A percentile compares a stretch with the other conserved stretches of the same genome.
Evolutionary conservation across 2,797 vertebrate genomes (phyloP).

Genomic region (Crocodylus rhombifer): DNA sequence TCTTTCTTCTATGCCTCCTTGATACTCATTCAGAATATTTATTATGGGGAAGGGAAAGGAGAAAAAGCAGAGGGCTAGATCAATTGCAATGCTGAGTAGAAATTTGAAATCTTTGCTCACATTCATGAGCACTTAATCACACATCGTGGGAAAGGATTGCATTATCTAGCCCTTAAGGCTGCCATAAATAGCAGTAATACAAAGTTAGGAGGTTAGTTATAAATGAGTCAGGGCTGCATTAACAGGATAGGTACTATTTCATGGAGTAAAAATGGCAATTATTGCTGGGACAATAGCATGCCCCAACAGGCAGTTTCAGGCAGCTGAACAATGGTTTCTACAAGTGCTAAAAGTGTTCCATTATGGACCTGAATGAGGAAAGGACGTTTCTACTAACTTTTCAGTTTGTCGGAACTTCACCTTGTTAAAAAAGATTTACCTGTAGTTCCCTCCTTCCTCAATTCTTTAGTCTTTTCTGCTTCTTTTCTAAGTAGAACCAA

Average conservation of each 20-base stretch:
- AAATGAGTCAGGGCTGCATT: rapidly evolving
- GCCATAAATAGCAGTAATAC: neutral
- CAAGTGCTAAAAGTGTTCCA: neutral
- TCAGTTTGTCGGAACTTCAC: no score
- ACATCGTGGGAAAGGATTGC: slow-evolving; percentile 16
- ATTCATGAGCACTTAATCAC: neutral
- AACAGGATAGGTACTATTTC: neutral
- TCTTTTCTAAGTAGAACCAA: neutral
- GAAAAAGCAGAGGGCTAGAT: neutral
- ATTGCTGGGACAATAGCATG: neutral
- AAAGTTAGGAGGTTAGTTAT: neutral
- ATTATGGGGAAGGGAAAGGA: rapidly evolving
- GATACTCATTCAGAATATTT: neutral
- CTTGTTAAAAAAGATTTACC: neutral
- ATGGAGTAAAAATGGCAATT: rapidly evolving
- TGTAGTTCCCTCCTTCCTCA: neutral
- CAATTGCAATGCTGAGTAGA: rapidly evolving
- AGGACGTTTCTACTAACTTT: neutral
- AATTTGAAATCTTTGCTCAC: neutral
- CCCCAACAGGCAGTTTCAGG: neutral
- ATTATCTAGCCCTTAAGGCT: neutral
- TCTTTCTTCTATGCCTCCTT: neutral
- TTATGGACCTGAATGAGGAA: neutral
- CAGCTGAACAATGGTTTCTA: neutral
- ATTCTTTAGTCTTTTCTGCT: neutral